Conservation (phyloP, 2,113 vertebrate species). For the Tachysurus fulvidraco region DNA sequence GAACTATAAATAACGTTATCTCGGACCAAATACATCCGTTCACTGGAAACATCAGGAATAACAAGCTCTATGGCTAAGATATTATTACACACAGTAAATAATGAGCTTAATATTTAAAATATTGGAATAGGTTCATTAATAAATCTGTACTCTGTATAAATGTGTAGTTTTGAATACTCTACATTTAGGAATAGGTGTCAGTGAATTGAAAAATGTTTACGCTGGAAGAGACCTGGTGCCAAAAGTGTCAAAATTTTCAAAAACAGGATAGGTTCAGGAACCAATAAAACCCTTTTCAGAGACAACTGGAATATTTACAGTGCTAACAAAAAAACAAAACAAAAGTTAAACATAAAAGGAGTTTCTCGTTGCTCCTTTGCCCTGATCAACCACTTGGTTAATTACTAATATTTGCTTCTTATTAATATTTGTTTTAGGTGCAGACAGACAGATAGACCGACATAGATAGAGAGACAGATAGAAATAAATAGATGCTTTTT, state of each 20-base stretch:
- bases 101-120: neutral
- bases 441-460: too few relatives aligned
- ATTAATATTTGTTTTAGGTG: too few relatives aligned
- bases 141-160: neutral
- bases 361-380: too few relatives aligned
- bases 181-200: neutral
- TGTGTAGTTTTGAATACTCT: neutral
- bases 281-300: neutral
- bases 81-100: neutral
- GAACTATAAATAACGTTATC: neutral
- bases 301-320: neutral
- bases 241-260: neutral
- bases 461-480: too few relatives aligned
- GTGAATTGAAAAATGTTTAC: neutral
- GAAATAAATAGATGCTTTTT: too few relatives aligned
- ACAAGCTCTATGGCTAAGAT: neutral
- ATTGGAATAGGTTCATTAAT: neutral
- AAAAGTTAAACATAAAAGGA: neutral
- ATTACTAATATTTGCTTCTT: neutral
- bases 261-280: neutral
- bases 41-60: neutral
- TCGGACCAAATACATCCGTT: neutral
- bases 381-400: neutral
- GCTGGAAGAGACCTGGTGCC: neutral
- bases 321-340: neutral